Percentiles rank a stretch among this genome's conserved stretches.
phyloP scores from a whole-genome alignment of 2,797 vertebrate genomes.

The Petrocephalus sullivani region DNA sequence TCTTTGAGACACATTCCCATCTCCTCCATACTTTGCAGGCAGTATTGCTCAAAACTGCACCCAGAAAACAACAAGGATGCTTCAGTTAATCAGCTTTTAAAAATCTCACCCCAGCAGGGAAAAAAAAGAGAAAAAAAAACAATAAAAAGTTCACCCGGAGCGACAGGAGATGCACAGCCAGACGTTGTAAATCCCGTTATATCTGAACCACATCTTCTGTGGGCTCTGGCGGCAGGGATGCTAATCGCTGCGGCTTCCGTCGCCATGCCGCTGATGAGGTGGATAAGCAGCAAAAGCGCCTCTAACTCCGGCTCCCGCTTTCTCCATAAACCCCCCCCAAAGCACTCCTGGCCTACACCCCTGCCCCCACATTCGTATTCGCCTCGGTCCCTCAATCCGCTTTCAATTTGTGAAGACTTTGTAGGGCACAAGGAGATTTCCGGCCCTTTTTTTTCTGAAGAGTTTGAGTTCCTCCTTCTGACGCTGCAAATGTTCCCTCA shows the following conservation, averaged over 20 bases:
- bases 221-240: neutral
- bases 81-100: neutral
- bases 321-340: neutral
- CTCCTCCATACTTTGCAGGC: neutral
- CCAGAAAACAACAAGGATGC: neutral
- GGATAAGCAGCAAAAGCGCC: neutral
- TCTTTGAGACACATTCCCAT: neutral
- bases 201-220: neutral
- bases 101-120: neutral
- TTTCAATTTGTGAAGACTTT: slow-evolving; percentile 15
- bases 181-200: slow-evolving; percentile 4
- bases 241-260: slow-evolving; percentile 6
- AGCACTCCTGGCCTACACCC: neutral
- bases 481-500: neutral
- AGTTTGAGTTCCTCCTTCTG: neutral
- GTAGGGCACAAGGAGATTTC: neutral
- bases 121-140: neutral
- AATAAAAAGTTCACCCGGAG: neutral
- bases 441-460: neutral
- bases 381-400: neutral
- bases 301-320: neutral
- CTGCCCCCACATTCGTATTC: neutral
- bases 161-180: neutral
- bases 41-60: neutral
- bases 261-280: neutral